phyloP scores from a whole-genome alignment of 2,888 invertebrate species.

The Lacanobia wlatinum region DNA sequence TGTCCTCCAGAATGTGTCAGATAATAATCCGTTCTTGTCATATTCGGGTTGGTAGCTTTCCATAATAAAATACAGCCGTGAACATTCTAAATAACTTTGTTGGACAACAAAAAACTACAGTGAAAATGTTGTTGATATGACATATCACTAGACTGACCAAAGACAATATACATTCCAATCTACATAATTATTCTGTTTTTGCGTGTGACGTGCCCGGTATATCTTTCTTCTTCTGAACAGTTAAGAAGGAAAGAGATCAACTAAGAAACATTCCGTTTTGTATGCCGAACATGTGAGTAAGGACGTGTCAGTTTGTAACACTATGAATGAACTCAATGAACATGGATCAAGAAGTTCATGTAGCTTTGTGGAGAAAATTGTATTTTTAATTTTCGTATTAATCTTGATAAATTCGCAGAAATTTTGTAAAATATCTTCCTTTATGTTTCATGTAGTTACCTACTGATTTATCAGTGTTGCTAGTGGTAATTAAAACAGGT shows the following conservation, averaged over 20 bases:
- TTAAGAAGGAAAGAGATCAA: slow-evolving; percentile 37
- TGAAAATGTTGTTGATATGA: slow-evolving; percentile 84
- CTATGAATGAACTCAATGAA: not conserved
- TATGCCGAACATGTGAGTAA: slow-evolving; percentile 24
- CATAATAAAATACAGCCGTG: slow-evolving; percentile 87
- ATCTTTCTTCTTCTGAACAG: slow-evolving; percentile 25
- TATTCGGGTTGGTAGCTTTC: slow-evolving; percentile 89
- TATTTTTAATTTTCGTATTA: not conserved
- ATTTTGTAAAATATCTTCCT: not conserved
- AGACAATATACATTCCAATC: slow-evolving; percentile 64
- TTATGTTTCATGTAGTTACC: too few species aligned
- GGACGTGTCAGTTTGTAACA: slow-evolving; percentile 37
- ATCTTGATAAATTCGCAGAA: not conserved
- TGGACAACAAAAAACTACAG: slow-evolving; percentile 85
- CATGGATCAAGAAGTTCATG: not conserved
- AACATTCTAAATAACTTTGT: slow-evolving; percentile 89
- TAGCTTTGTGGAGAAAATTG: not conserved
- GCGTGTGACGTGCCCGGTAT: slow-evolving; percentile 52
- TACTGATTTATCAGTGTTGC: slow-evolving; percentile 11
- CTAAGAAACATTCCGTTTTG: slow-evolving; percentile 27
- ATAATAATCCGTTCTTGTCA: slow-evolving; percentile 87
- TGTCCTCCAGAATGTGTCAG: slow-evolving; percentile 94
- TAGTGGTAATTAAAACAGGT: slow-evolving; percentile 3
- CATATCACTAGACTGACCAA: slow-evolving; percentile 76
- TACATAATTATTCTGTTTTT: slow-evolving; percentile 34